Percentiles rank a stretch among this genome's conserved stretches.
These are phyloP conservation scores for Rhagonycha fulva DNA, from an alignment of 2,888 invertebrate genomes.

Conservation along the genomic window DNA sequence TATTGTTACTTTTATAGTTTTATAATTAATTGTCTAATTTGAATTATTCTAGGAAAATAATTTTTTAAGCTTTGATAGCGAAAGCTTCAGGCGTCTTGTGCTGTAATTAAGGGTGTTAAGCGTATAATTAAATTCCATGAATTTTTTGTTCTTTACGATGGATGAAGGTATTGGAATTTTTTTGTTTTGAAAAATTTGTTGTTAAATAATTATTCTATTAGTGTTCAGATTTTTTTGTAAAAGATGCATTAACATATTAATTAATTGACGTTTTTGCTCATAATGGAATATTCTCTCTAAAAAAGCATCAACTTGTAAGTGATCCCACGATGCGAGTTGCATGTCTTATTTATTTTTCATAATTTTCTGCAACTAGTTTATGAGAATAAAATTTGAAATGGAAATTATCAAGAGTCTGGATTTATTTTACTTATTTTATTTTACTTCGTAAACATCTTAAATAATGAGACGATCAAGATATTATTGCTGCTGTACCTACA, in stretches of 20 bases:
- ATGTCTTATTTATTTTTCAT: slow-evolving; percentile 43
- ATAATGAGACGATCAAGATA: slow-evolving; percentile 8
- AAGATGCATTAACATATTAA: slow-evolving; percentile 22
- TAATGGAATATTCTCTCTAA: slow-evolving; percentile 32
- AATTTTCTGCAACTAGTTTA: slow-evolving; percentile 36
- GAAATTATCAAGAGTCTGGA: slow-evolving; percentile 28
- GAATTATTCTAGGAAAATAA: background rate
- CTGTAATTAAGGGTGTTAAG: background rate
- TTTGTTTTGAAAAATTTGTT: background rate
- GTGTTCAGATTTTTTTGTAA: slow-evolving; percentile 9
- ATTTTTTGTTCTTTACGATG: background rate
- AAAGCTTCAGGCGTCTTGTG: no score
- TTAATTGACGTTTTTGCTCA: slow-evolving; percentile 20
- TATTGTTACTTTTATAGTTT: background rate
- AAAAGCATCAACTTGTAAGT: slow-evolving; percentile 29
- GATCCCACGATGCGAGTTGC: slow-evolving; percentile 41
- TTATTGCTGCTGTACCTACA: slow-evolving; percentile 6
- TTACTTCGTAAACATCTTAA: slow-evolving; percentile 9
- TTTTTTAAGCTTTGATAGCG: background rate
- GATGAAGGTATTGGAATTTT: background rate
- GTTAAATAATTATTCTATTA: slow-evolving; percentile 3
- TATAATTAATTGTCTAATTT: background rate
- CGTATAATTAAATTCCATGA: background rate
- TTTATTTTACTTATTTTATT: slow-evolving; percentile 9
- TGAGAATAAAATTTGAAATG: slow-evolving; percentile 39